Percentiles rank a stretch among this genome's conserved stretches.
These are phyloP conservation scores for Lottia scabra DNA, from an alignment of 2,888 invertebrate genomes.

Conservation along the genomic window DNA sequence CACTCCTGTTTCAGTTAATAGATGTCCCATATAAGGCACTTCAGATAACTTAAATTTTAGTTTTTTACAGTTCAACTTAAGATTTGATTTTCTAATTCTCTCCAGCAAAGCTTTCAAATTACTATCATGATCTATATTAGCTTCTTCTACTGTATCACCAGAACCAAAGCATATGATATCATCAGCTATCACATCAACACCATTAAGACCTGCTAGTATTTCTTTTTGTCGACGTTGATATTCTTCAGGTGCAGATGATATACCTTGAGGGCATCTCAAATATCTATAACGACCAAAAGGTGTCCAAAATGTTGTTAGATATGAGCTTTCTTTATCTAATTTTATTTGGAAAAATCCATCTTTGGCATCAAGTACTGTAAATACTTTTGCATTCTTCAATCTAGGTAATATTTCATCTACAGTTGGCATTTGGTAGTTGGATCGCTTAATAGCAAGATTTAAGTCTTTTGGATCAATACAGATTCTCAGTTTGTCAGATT, in stretches of 20 bases:
- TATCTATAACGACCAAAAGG: constrained; percentile 34
- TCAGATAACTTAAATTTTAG: constrained; percentile 21
- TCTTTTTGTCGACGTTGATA: neutral
- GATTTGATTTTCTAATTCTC: constrained; percentile 23
- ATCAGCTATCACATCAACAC: constrained; percentile 26
- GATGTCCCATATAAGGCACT: constrained; percentile 33
- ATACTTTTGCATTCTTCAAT: constrained; percentile 28
- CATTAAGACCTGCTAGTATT: constrained; percentile 5
- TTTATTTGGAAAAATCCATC: constrained; percentile 35
- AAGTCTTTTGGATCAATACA: constrained; percentile 27
- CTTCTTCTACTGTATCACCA: constrained; percentile 13
- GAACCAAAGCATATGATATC: constrained; percentile 23
- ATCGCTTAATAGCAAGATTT: constrained; percentile 31
- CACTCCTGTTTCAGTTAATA: constrained; percentile 28
- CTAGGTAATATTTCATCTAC: constrained; percentile 30
- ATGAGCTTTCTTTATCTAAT: constrained; percentile 25
- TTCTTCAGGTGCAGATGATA: constrained; percentile 24
- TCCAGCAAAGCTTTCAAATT: constrained; percentile 15
- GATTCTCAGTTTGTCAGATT: constrained; percentile 11
- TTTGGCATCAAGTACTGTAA: constrained; percentile 34
- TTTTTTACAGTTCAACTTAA: constrained; percentile 36
- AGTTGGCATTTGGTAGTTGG: constrained; percentile 22
- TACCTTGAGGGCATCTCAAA: constrained; percentile 18
- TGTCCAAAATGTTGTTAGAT: constrained; percentile 31
- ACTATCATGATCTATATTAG: neutral